phyloP scores from a whole-genome alignment of 2,797 vertebrate genomes.

The Argya squamiceps region DNA sequence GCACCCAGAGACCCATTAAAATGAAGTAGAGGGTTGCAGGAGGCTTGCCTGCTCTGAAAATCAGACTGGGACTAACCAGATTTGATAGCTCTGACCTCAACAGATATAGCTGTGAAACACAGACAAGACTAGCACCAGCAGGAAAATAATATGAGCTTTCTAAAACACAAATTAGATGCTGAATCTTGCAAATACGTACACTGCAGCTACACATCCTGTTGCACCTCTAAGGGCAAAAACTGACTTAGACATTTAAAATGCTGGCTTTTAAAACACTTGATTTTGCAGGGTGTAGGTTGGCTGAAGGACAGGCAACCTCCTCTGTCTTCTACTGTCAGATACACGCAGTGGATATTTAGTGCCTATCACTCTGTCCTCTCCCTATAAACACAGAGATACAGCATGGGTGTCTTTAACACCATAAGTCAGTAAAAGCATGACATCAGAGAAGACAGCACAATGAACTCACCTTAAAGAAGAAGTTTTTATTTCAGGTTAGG shows the following conservation, averaged over 20 bases:
- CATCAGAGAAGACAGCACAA: not conserved
- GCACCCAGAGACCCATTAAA: not conserved
- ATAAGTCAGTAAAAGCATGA: not conserved
- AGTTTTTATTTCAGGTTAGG: not conserved
- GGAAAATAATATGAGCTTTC: not conserved
- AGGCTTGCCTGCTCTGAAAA: not conserved
- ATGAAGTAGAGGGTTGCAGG: not conserved
- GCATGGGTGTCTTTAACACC: rapidly evolving
- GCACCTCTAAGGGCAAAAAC: not conserved
- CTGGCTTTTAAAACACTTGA: not conserved
- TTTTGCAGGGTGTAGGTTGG: not conserved
- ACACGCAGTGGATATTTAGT: not conserved
- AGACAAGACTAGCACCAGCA: not conserved
- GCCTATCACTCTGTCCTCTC: not conserved
- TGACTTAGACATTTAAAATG: not conserved
- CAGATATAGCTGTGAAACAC: not conserved
- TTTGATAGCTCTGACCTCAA: conserved; percentile 17
- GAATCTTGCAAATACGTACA: not conserved
- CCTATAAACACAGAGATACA: not conserved
- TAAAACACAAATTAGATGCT: not conserved
- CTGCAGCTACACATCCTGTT: not conserved
- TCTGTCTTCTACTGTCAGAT: not conserved
- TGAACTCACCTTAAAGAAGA: not conserved
- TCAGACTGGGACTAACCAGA: not conserved
- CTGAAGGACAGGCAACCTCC: not conserved